Evolutionary conservation across 2,113 vertebrate species (phyloP).

Genomic region (Hyperopisus bebe): DNA sequence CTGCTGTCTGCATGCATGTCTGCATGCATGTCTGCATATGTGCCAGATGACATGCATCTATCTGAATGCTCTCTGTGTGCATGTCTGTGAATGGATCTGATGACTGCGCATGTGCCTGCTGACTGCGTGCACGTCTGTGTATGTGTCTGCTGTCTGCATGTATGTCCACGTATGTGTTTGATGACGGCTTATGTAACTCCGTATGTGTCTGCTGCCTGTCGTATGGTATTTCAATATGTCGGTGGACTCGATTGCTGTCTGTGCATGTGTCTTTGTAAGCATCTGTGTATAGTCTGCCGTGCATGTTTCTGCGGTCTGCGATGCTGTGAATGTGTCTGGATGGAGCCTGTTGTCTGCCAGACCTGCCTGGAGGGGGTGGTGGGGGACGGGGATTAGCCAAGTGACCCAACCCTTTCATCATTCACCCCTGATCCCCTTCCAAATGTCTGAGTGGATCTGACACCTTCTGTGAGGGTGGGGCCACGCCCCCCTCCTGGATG

Average conservation of each 20-base stretch:
- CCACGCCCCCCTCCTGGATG: not conserved
- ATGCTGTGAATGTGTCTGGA: not conserved
- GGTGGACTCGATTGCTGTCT: not conserved
- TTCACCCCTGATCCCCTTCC: slow-evolving; percentile 61
- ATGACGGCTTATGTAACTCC: not conserved
- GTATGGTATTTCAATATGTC: not conserved
- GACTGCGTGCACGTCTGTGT: not conserved
- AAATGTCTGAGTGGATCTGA: slow-evolving; percentile 21
- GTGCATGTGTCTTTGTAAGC: not conserved
- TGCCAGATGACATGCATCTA: not conserved
- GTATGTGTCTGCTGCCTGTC: not conserved
- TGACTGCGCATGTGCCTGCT: not conserved
- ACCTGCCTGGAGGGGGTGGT: not conserved
- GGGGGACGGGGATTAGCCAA: slow-evolving; percentile 44
- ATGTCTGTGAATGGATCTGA: not conserved
- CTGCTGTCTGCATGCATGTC: not conserved
- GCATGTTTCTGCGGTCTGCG: not conserved
- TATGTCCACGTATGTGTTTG: not conserved
- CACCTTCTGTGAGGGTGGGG: slow-evolving; percentile 19
- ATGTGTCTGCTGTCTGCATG: not conserved
- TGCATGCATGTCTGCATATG: not conserved
- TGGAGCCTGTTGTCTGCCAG: slow-evolving; percentile 1
- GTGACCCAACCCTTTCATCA: slow-evolving; percentile 56
- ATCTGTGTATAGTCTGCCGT: not conserved
- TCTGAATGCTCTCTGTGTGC: not conserved